Evolutionary conservation across 1,140 invertebrate genomes (phyloP).

Genomic region (Anastrepha ludens): DNA sequence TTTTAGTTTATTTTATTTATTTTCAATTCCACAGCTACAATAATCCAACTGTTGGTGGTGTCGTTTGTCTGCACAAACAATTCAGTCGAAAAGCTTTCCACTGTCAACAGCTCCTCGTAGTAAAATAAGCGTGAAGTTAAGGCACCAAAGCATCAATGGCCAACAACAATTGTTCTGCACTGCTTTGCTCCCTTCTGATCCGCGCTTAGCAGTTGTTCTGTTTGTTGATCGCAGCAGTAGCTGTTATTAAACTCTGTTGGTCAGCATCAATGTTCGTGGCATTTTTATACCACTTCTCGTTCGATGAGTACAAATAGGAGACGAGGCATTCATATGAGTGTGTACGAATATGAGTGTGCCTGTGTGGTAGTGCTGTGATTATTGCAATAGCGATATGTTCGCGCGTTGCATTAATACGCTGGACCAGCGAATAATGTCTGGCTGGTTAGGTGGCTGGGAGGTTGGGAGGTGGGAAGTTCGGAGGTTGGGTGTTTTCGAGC

Average conservation of each 20-base stretch:
- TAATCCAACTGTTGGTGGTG: not conserved
- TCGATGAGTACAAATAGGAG: not conserved
- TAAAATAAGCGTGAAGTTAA: not conserved
- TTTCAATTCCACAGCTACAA: slow-evolving; percentile 22
- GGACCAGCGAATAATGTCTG: not conserved
- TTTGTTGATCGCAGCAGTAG: slow-evolving; percentile 35
- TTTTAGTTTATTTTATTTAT: slow-evolving; percentile 24
- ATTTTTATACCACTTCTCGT: slow-evolving; percentile 11
- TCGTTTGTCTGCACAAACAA: not conserved
- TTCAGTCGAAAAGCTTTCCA: slow-evolving; percentile 3
- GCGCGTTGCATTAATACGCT: not conserved
- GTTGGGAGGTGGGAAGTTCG: not conserved
- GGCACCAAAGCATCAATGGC: not conserved
- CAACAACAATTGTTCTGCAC: slow-evolving; percentile 41
- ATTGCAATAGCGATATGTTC: not conserved
- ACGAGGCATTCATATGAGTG: not conserved
- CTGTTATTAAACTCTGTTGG: slow-evolving; percentile 46
- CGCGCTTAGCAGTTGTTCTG: slow-evolving; percentile 11
- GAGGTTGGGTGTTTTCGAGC: not conserved
- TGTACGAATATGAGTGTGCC: not conserved
- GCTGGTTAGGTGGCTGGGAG: not conserved
- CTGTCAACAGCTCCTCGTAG: not conserved
- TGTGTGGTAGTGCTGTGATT: not conserved
- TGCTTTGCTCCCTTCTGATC: not conserved
- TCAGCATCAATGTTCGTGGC: not conserved